Base-by-base conservation (phyloP, 2,113 vertebrate species). In the Sakesphorus luctuosus region DNA sequence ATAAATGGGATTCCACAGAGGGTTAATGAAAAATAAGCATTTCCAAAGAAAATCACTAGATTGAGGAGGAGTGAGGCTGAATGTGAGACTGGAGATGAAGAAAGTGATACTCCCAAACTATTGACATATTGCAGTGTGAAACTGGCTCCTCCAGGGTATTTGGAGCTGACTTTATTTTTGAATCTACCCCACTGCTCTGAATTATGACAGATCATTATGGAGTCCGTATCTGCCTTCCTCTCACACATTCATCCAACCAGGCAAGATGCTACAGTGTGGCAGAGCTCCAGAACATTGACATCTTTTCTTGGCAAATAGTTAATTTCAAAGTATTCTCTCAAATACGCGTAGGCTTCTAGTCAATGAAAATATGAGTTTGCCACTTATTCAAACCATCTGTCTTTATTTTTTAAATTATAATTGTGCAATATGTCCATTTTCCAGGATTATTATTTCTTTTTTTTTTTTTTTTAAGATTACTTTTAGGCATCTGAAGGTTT, bases 281-380 rank as follows among this genome's bases (percentile, higher is more conserved):
- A 68, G 36, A 63, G 31, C 2, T 71, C 95, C 96, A 96, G 89
- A 55, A 74, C 84, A 91, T 53, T 97, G 96, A 97, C 96, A 96
- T 97, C 53, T 93, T 91, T 96, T 96, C 96, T 87, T 95, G 96
- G 95, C 94, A 96, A 78, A 67, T 94, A 96, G 97, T 97, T 97
- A 96, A 89, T 96, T 95, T 87, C 21, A 61, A 95, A 95, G 74
- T 92, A 96, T 96, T 97, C 92, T 95, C 72, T 97, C 66, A 94
- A 96, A 95, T 95, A 91, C 36, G 19, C 93, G 81, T 85, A 96
- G 78, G 43, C 87, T 92, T 96, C 61, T 87, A 94, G 89, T 97
- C 94, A 96, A 96, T 95, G 96, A 91, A 90, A 92, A 78, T 86
- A 84, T 10, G 81, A 85, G 74, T 95, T 96, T 96, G 96, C 94